Conservation (phyloP, 2,113 vertebrate species). For the Mobula hypostoma region DNA sequence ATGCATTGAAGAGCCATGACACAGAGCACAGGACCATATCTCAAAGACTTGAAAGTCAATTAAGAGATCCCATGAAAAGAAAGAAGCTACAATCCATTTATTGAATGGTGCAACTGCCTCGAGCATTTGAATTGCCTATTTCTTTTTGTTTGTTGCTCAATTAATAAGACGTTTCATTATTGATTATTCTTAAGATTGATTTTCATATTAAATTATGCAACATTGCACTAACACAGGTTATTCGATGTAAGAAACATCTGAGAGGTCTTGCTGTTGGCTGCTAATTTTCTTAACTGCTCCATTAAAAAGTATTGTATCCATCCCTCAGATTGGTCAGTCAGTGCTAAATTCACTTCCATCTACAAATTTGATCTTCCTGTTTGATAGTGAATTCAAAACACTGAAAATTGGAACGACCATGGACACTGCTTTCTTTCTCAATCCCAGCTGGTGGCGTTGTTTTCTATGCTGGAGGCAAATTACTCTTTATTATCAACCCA, state of each 20-base stretch:
- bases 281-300: neutral
- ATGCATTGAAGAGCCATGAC: too few relatives aligned
- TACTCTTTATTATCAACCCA: neutral
- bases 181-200: conserved; percentile 28
- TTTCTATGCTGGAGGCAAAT: neutral
- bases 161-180: conserved; percentile 23
- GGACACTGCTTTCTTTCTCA: neutral
- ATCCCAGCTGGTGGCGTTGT: neutral
- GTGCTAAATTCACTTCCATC: neutral
- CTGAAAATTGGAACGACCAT: neutral
- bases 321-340: neutral
- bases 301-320: too few relatives aligned
- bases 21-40: too few relatives aligned
- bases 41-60: too few relatives aligned
- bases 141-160: neutral
- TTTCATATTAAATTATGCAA: conserved; percentile 27
- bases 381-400: neutral
- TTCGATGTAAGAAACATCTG: neutral
- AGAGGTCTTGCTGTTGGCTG: neutral
- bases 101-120: neutral
- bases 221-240: neutral
- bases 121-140: neutral
- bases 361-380: neutral
- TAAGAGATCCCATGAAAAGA: too few relatives aligned
- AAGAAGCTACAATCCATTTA: neutral